Base-by-base conservation (phyloP, 2,113 vertebrate species). In the Ceyx cyanopectus region DNA sequence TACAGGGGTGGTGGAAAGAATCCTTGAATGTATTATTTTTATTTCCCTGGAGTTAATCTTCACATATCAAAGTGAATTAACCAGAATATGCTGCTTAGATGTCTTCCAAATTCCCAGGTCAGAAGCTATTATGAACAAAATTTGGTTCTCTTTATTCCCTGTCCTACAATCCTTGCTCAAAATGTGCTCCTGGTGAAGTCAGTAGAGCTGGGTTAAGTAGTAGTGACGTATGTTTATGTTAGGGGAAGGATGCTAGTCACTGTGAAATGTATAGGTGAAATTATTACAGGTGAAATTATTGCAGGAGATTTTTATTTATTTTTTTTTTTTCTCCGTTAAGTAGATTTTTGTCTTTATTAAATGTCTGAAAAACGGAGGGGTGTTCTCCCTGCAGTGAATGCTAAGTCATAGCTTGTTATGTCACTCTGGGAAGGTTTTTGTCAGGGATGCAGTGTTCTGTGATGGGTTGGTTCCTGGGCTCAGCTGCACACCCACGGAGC, bases 31-130 rank as follows among this genome's bases (percentile, higher is more conserved):
- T 87, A 87, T 94, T 94, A 89, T 94, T 89, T 95, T 95, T 96
- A 94, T 97, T 97, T 96, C 94, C 92, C 93, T 89, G 72, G 87
- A 85, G 89, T 96, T 95, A 90, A 93, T 92, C 66, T 90, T 92
- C 58, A 70, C 74, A 37, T 93, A 95, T 95, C 92, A 92, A 91
- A 95, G 61, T 85, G 96, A 94, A 97, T 97, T 93, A 96, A 92
- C 72, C 56, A 90, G 91, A 89, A 83, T 96, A 54, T 66, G 37
- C 88, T 83, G 72, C 13, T n/a, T 92, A 29, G 74, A 87, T 94
- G 34, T 79, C 80, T 93, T 79, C 48, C 87, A 87, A 66, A 86
- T 95, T 92, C 80, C 93, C 78, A 73, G 85, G 92, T 87, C 68
- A 92, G 46, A 96, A 95, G 86, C 85, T 92, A 75, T 95, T 96